phyloP scores from a whole-genome alignment of 2,888 invertebrate species.

The Argynnis bischoffii region DNA sequence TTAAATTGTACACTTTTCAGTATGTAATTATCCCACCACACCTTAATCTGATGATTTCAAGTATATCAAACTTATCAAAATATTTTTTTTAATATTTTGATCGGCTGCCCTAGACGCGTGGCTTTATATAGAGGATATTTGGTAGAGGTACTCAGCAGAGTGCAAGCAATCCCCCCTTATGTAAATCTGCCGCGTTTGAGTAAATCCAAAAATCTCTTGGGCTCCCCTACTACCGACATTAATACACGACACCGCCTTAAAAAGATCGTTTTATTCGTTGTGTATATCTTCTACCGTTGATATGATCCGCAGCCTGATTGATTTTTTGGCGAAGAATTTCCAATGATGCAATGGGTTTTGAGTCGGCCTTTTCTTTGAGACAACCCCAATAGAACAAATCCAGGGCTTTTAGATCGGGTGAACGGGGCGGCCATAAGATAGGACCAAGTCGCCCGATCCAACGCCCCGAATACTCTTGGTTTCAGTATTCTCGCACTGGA shows the following conservation, averaged over 20 bases:
- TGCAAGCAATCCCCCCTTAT: too few relatives aligned
- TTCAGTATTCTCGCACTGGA: too few relatives aligned
- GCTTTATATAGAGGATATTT: too few relatives aligned
- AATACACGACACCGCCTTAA: conserved; percentile 17
- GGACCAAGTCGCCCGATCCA: conserved; percentile 35
- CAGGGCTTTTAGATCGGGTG: conserved; percentile 31
- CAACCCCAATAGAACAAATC: conserved; percentile 30
- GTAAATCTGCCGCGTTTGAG: too few relatives aligned
- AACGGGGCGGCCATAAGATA: conserved; percentile 35
- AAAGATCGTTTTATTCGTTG: conserved; percentile 13
- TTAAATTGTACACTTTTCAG: too few relatives aligned
- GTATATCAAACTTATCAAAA: too few relatives aligned
- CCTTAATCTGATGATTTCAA: too few relatives aligned
- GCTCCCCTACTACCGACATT: conserved; percentile 7
- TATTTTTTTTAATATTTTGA: too few relatives aligned
- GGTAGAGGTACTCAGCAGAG: too few relatives aligned
- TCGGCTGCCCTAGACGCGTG: too few relatives aligned
- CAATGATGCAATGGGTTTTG: conserved; percentile 20
- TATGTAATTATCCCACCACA: too few relatives aligned
- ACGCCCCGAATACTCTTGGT: conserved; percentile 19
- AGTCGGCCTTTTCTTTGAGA: conserved; percentile 18
- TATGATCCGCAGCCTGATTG: conserved; percentile 25
- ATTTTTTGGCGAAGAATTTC: conserved; percentile 28
- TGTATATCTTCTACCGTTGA: conserved; percentile 28
- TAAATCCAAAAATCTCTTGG: too few relatives aligned